phyloP scores from a whole-genome alignment of 2,113 vertebrate species.

The Lasiurus borealis region DNA sequence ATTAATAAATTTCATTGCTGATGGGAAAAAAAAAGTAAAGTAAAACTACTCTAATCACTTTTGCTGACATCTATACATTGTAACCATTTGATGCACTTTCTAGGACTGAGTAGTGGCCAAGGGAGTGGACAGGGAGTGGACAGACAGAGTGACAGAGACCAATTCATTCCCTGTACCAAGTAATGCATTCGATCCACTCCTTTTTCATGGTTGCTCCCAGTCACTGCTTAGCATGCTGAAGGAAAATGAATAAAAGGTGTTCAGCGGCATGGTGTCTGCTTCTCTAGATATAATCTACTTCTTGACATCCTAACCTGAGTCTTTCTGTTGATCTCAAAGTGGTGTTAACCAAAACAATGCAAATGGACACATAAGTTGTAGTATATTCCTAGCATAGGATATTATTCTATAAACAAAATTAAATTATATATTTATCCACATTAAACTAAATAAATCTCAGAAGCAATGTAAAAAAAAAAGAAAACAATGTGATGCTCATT shows the following conservation, averaged over 20 bases:
- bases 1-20: constrained; percentile 77
- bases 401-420: neutral
- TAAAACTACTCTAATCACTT: neutral
- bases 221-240: neutral
- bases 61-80: neutral
- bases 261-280: neutral
- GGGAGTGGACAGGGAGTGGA: too few relatives aligned
- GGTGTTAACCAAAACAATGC: neutral
- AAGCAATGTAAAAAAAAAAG: neutral
- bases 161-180: neutral
- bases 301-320: neutral
- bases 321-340: neutral
- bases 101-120: neutral
- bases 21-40: constrained; percentile 25
- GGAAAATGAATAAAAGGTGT: neutral
- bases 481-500: neutral
- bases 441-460: neutral
- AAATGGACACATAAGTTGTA: neutral
- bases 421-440: neutral
- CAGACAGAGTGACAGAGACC: neutral
- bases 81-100: neutral
- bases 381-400: neutral
- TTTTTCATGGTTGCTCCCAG: neutral
- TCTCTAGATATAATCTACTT: neutral
- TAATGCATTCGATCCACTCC: neutral